These are phyloP conservation scores for Tillus elongatus DNA, from an alignment of 2,888 invertebrate genomes.

Conservation along the genomic window DNA sequence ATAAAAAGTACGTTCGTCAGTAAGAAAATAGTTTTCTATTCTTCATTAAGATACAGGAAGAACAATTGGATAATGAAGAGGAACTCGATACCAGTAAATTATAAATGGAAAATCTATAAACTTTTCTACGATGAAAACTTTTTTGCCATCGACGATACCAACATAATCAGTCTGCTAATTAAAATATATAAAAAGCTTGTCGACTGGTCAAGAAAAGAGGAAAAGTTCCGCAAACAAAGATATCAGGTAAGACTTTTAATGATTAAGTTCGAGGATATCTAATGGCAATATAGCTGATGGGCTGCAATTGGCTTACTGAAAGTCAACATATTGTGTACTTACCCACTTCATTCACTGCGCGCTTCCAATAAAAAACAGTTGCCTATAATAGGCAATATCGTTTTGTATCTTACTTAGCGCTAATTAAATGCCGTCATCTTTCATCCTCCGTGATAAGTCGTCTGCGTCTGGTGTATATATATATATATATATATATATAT, in stretches of 20 bases:
- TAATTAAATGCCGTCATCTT: no score
- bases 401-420: no score
- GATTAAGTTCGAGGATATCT: no score
- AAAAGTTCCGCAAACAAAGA: conserved; percentile 20
- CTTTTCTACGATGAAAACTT: conserved; percentile 17
- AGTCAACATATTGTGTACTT: no score
- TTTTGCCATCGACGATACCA: conserved; percentile 19
- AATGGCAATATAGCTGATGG: no score
- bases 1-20: conserved; percentile 18
- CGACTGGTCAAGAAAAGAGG: conserved; percentile 21
- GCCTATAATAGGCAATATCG: no score
- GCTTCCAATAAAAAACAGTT: no score
- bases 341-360: no score
- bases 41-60: conserved; percentile 21
- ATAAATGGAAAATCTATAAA: conserved; percentile 15
- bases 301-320: no score
- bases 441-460: no score
- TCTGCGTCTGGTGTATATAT: no score
- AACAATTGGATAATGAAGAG: conserved; percentile 24
- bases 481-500: no score
- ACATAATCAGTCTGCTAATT: conserved; percentile 15
- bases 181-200: conserved; percentile 20
- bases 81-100: conserved; percentile 24
- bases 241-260: conserved; percentile 19
- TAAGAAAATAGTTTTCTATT: conserved; percentile 20